Evolutionary conservation across 2,888 invertebrate species (phyloP).

Genomic region (Danaus chrysippus): DNA sequence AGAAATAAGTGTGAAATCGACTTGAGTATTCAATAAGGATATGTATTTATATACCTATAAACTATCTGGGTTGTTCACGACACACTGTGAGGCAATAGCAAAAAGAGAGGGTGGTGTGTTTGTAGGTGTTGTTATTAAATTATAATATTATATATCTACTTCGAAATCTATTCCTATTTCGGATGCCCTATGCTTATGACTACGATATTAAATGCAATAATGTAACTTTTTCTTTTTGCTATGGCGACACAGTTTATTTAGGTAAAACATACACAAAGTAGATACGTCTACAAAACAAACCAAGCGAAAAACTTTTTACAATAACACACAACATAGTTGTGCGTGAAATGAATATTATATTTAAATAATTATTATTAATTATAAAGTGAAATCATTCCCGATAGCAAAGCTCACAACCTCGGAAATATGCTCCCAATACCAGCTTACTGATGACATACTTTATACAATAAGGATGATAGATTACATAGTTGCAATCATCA

Average conservation of each 20-base stretch:
- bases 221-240: conserved; percentile 55
- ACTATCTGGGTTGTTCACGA: conserved; percentile 65
- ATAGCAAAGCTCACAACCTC: conserved; percentile 76
- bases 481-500: conserved; percentile 52
- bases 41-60: conserved; percentile 72
- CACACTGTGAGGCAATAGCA: conserved; percentile 68
- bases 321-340: conserved; percentile 70
- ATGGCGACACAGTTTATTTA: conserved; percentile 68
- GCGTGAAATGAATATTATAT: conserved; percentile 62
- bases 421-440: conserved; percentile 80
- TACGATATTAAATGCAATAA: conserved; percentile 70
- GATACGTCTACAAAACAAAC: conserved; percentile 69
- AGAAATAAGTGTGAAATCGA: conserved; percentile 64
- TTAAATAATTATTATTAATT: conserved; percentile 61
- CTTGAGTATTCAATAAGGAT: conserved; percentile 77
- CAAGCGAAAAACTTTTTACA: conserved; percentile 73
- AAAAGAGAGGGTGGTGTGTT: conserved; percentile 44
- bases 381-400: conserved; percentile 74
- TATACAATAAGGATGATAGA: conserved; percentile 56
- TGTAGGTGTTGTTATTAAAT: conserved; percentile 32
- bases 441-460: conserved; percentile 67
- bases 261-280: conserved; percentile 65
- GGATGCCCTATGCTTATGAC: conserved; percentile 58
- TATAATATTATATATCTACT: conserved; percentile 43
- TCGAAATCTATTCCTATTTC: conserved; percentile 51